Conservation (phyloP, 2,113 vertebrate species). For the Peromyscus polionotus region DNA sequence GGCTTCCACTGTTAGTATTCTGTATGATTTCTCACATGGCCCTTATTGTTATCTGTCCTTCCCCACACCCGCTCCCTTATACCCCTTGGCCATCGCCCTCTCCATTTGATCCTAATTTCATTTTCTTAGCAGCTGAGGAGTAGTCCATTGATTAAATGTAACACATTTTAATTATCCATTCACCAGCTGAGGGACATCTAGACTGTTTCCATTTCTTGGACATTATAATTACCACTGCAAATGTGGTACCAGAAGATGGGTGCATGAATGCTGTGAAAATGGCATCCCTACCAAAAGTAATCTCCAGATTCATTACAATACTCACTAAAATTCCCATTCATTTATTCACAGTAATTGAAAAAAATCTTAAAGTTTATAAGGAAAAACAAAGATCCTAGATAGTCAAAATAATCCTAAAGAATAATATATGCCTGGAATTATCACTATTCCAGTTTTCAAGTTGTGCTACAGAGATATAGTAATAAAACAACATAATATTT, state of each 20-base stretch:
- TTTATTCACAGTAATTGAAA: not conserved
- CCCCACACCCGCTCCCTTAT: too few relatives aligned
- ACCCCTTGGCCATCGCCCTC: not conserved
- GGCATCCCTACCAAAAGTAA: not conserved
- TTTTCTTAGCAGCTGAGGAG: not conserved
- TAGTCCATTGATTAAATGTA: not conserved
- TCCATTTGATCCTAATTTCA: not conserved
- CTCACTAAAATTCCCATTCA: not conserved
- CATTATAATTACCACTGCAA: not conserved
- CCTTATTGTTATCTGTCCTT: not conserved
- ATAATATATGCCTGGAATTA: not conserved
- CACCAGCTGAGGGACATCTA: not conserved
- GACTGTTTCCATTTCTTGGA: not conserved
- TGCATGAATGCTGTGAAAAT: not conserved
- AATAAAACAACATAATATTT: not conserved
- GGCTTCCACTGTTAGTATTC: not conserved
- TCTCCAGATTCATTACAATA: not conserved
- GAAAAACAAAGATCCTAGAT: not conserved
- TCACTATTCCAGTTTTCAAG: not conserved
- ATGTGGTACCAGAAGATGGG: not conserved
- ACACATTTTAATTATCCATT: not conserved
- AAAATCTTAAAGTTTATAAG: not conserved
- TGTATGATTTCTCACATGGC: too few relatives aligned
- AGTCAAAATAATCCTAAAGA: not conserved
- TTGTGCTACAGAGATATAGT: not conserved